These are phyloP conservation scores for Xylocampa areola DNA, from an alignment of 2,888 invertebrate species.

Conservation along the genomic window DNA sequence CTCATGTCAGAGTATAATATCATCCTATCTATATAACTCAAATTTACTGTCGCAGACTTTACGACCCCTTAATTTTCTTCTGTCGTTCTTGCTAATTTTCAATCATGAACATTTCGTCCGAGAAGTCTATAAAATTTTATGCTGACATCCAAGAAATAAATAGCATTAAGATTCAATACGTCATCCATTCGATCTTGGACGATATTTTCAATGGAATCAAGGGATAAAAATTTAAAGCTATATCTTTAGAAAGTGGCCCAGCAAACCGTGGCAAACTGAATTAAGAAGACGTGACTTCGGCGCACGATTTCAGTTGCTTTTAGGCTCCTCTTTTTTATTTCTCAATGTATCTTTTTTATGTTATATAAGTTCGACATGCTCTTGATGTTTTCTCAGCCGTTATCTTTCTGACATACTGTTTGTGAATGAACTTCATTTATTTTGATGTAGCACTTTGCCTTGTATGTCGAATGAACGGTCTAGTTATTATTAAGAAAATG, in stretches of 20 bases:
- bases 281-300: conserved; percentile 74
- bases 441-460: conserved; percentile 27
- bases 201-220: conserved; percentile 59
- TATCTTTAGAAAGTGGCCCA: conserved; percentile 70
- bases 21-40: conserved; percentile 18
- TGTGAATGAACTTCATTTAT: conserved; percentile 35
- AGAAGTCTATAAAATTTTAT: conserved; percentile 37
- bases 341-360: conserved; percentile 51
- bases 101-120: conserved; percentile 32
- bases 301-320: conserved; percentile 69
- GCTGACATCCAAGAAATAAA: conserved; percentile 39
- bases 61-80: conserved; percentile 39
- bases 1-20: conserved; percentile 9
- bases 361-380: conserved; percentile 43
- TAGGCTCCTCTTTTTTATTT: conserved; percentile 62
- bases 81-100: conserved; percentile 47
- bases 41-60: conserved; percentile 38
- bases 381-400: conserved; percentile 32
- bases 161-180: conserved; percentile 37
- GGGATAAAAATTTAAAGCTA: conserved; percentile 52
- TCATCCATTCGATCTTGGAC: conserved; percentile 39
- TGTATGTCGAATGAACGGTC: conserved; percentile 20
- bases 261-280: conserved; percentile 73
- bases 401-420: conserved; percentile 18
- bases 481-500: conserved; percentile 17